Base-by-base conservation (phyloP, 2,797 vertebrate species). In the Hozukius guyotensis region DNA sequence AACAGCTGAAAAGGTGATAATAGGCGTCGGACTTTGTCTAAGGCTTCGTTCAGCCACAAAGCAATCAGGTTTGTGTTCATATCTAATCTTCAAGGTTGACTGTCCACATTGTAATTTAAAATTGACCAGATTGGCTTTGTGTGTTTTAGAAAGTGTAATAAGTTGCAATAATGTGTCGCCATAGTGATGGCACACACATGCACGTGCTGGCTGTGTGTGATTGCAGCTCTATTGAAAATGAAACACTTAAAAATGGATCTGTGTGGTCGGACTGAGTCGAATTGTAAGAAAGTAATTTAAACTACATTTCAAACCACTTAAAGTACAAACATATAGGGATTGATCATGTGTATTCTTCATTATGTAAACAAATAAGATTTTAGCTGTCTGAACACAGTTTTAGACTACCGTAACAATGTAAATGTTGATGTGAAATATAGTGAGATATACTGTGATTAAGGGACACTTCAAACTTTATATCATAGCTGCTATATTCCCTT, bases 1-100 rank as follows among this genome's bases (percentile, higher is more conserved):
- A 76, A 81, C 8, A 0, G 34, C 24, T 65, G 1, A 60, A 18
- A 71, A 56, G 4, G 12, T 62, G 14, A 29, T 36, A 52, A 3
- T 10, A n/a, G 20, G 8, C 6, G 9, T 34, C 0, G 1, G 62
- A 67, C 65, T 65, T 14, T 63, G 22, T 52, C 34, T 78, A 14
- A 31, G 11, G 68, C 32, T 72, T 60, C 84, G 77, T 71, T 55
- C 16, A 59, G 36, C 22, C 29, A 61, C 20, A 65, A 42, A 0
- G 29, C 7, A 27, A 62, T 69, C 31, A 22, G 1, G 59, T 65
- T 70, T 64, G n/a, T 75, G 74, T 78, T 71, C 5, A 74, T 61
- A 76, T 75, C 74, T 85, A 72, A 88, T 87, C 77, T 79, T 73
- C 38, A 66, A 73, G 53, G 62, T 13, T 42, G 38, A 75, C 20